A percentile compares a stretch with the other conserved stretches of the same genome.
Conservation (phyloP, 2,113 vertebrate species). For the Apeltes quadracus region DNA sequence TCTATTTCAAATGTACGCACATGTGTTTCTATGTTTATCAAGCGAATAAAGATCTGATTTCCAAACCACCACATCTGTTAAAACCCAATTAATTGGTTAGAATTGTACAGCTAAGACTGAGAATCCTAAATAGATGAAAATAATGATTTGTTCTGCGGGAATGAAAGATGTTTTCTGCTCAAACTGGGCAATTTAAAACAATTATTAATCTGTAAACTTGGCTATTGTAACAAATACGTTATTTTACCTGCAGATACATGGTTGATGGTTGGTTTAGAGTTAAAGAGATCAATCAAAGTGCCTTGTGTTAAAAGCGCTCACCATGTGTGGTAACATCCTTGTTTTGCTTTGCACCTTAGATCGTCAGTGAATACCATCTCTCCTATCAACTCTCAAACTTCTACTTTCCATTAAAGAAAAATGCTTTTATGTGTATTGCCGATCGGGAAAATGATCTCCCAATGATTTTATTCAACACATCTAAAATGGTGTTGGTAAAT, state of each 20-base stretch:
- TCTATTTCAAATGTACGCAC: constrained; percentile 47
- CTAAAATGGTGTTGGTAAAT: neutral
- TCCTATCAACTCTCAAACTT: neutral
- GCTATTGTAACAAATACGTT: neutral
- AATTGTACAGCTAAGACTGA: neutral
- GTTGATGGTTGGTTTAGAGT: neutral
- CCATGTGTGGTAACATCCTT: neutral
- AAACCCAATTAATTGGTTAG: constrained; percentile 21
- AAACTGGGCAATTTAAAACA: neutral
- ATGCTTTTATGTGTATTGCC: neutral
- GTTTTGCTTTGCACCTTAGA: neutral
- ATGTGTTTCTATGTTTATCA: constrained; percentile 67
- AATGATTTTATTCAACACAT: neutral
- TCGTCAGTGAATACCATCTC: neutral
- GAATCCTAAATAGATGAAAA: neutral
- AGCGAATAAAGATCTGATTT: constrained; percentile 55
- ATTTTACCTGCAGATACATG: neutral
- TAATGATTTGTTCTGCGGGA: neutral
- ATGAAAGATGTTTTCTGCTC: neutral
- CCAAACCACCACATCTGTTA: constrained; percentile 45
- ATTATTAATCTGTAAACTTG: neutral
- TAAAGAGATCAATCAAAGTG: neutral
- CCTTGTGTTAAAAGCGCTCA: neutral
- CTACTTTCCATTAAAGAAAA: neutral
- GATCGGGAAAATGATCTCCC: neutral